phyloP scores from a whole-genome alignment of 2,113 vertebrate species.

The Reinhardtius hippoglossoides region DNA sequence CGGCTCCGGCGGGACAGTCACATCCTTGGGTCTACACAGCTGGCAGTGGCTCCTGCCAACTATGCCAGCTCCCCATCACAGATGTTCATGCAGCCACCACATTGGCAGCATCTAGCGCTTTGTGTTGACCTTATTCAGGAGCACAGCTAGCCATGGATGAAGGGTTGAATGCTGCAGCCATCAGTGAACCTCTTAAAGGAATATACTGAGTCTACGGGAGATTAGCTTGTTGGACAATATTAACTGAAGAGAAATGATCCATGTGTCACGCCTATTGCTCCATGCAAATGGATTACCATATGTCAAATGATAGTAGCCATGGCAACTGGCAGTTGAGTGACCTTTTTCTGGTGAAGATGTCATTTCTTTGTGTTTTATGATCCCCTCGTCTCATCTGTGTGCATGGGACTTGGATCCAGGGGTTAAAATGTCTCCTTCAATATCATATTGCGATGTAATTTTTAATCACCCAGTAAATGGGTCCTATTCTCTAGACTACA shows the following conservation, averaged over 20 bases:
- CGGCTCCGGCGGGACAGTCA: constrained; percentile 49
- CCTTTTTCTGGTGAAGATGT: not conserved
- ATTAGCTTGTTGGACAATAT: constrained; percentile 10
- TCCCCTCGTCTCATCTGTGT: not conserved
- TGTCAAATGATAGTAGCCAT: constrained; percentile 15
- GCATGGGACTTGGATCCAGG: not conserved
- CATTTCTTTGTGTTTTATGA: not conserved
- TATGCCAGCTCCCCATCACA: constrained; percentile 66
- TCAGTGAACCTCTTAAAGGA: constrained; percentile 20
- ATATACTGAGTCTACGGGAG: not conserved
- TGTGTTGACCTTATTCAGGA: constrained; percentile 68
- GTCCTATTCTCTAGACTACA: not conserved
- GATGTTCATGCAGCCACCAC: constrained; percentile 70
- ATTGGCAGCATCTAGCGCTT: constrained; percentile 52
- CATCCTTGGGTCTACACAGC: constrained; percentile 72
- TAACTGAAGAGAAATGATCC: constrained; percentile 1
- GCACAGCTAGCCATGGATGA: constrained; percentile 34
- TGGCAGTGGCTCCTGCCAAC: constrained; percentile 65
- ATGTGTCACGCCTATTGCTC: not conserved
- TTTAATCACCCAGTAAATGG: not conserved
- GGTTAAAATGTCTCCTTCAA: not conserved
- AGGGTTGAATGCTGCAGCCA: constrained; percentile 13
- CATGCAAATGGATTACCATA: not conserved
- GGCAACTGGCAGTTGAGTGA: not conserved
- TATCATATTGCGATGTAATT: not conserved